These are phyloP conservation scores for Catocala nupta DNA, from an alignment of 2,888 invertebrate species.

Conservation along the genomic window DNA sequence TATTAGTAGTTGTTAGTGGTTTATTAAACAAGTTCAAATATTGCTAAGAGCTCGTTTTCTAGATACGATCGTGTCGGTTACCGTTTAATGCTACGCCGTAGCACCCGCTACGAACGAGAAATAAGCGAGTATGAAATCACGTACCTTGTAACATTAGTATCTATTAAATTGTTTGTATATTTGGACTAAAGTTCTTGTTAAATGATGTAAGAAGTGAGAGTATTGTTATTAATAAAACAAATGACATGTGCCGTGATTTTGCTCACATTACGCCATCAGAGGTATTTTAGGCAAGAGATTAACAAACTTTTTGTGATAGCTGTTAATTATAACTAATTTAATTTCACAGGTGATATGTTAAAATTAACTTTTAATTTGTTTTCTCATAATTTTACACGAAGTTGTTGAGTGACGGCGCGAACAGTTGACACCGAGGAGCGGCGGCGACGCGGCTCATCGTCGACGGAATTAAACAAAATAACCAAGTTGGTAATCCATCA, in stretches of 20 bases:
- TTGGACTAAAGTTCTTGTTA: no score
- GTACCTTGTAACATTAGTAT: no score
- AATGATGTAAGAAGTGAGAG: no score
- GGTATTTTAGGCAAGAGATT: constrained; percentile 2
- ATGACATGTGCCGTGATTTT: constrained; percentile 1
- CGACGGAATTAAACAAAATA: constrained; percentile 61
- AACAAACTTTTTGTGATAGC: constrained; percentile 23
- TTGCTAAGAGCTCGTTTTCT: constrained; percentile 36
- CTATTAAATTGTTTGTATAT: no score
- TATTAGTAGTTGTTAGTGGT: constrained; percentile 40
- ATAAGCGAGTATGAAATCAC: no score
- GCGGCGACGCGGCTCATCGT: constrained; percentile 21
- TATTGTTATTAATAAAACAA: constrained; percentile 15
- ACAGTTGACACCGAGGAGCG: constrained; percentile 36
- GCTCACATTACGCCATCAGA: not conserved
- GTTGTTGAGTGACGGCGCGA: constrained; percentile 41
- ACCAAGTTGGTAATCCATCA: constrained; percentile 81
- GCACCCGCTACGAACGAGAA: constrained; percentile 40
- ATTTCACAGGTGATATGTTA: constrained; percentile 34
- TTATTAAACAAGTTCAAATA: constrained; percentile 50
- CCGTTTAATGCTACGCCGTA: constrained; percentile 46
- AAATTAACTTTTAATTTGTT: constrained; percentile 51
- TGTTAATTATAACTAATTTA: constrained; percentile 30
- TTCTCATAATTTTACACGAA: constrained; percentile 32
- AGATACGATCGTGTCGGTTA: constrained; percentile 15